Percentiles rank a stretch among this genome's conserved stretches.
Evolutionary conservation across 2,888 invertebrate genomes (phyloP).

Genomic region (Arge pagana): DNA sequence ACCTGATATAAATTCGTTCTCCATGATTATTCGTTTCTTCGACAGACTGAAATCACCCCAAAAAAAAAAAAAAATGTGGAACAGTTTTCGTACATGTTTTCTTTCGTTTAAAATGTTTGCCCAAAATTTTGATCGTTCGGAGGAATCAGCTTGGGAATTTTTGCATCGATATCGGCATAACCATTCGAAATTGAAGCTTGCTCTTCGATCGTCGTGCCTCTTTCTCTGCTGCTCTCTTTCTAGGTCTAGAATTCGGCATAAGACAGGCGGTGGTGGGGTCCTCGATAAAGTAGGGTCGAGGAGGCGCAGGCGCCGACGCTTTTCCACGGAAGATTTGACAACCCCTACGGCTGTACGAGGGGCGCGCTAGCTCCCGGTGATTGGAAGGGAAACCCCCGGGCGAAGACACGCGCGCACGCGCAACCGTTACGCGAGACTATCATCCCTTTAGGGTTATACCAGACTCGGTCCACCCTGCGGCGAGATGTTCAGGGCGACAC

Average conservation of each 20-base stretch:
- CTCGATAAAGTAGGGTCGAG: constrained; percentile 2
- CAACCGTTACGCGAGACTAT: constrained; percentile 20
- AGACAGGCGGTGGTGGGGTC: constrained; percentile 1
- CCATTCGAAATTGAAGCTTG: too few relatives aligned
- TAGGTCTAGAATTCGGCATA: too few relatives aligned
- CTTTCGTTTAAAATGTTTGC: too few relatives aligned
- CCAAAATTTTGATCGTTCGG: too few relatives aligned
- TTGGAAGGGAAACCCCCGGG: constrained; percentile 57
- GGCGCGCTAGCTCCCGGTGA: constrained; percentile 56
- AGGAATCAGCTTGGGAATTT: constrained; percentile 8
- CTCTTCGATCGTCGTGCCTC: too few relatives aligned
- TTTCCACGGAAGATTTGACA: constrained; percentile 39
- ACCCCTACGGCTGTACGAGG: constrained; percentile 41
- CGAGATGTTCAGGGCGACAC: constrained; percentile 58
- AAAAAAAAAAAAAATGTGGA: too few relatives aligned
- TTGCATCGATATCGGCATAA: constrained; percentile 21
- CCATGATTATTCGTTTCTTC: too few relatives aligned
- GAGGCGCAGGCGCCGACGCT: constrained; percentile 20
- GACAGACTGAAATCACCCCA: too few relatives aligned
- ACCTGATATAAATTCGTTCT: too few relatives aligned
- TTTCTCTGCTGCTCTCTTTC: too few relatives aligned
- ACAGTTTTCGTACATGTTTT: too few relatives aligned
- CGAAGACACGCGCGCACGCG: constrained; percentile 33
- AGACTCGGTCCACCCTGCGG: constrained; percentile 57
- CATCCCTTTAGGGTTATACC: constrained; percentile 53